These are phyloP conservation scores for Ictinia mississippiensis DNA, from an alignment of 2,797 vertebrate species.

Conservation along the genomic window DNA sequence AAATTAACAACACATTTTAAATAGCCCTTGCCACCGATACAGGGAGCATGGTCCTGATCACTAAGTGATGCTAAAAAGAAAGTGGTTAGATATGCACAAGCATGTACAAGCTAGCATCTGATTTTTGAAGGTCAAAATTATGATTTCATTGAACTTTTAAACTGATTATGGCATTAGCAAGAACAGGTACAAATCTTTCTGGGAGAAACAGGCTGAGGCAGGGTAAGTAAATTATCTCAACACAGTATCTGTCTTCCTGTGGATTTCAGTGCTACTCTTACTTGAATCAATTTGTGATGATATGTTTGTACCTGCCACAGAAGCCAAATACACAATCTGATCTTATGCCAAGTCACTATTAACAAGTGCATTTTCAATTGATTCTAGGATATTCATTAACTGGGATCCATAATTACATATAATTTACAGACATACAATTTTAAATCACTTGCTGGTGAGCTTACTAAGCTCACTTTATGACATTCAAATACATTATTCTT, in stretches of 20 bases:
- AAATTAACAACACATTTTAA: not conserved
- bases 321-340: slow-evolving; percentile 46
- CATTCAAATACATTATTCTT: slow-evolving; percentile 40
- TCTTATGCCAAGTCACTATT: slow-evolving; percentile 19
- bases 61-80: not conserved
- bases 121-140: slow-evolving; percentile 38
- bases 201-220: not conserved
- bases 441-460: slow-evolving; percentile 47
- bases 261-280: slow-evolving; percentile 39
- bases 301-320: slow-evolving; percentile 34
- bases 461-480: slow-evolving; percentile 40
- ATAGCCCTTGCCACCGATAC: not conserved
- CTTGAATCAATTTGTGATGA: slow-evolving; percentile 33
- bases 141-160: slow-evolving; percentile 42
- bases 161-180: slow-evolving; percentile 34
- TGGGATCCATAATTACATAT: slow-evolving; percentile 53
- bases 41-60: not conserved
- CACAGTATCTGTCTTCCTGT: slow-evolving; percentile 5
- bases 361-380: slow-evolving; percentile 44
- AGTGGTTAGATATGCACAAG: not conserved
- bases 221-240: slow-evolving; percentile 34
- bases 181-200: slow-evolving; percentile 45
- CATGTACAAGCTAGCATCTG: not conserved
- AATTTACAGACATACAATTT: slow-evolving; percentile 54
- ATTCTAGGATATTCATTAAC: slow-evolving; percentile 60